phyloP scores from a whole-genome alignment of 2,113 vertebrate genomes.

The Eira barbara region DNA sequence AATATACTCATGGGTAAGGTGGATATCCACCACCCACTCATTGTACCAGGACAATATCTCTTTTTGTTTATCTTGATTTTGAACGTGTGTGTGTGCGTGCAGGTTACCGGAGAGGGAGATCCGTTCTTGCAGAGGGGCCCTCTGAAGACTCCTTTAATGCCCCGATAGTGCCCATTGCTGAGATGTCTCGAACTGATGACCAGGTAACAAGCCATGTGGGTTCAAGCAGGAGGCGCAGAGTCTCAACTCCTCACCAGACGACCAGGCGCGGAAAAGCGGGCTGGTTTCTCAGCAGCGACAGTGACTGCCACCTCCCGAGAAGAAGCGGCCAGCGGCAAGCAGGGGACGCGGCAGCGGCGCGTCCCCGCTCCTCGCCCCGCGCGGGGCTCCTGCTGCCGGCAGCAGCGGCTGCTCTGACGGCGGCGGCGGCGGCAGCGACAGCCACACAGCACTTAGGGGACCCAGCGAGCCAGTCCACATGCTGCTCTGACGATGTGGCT shows the following conservation, averaged over 20 bases:
- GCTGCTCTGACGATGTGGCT: conserved; percentile 70
- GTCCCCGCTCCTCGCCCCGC: conserved; percentile 62
- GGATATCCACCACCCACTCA: not conserved
- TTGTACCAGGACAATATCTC: not conserved
- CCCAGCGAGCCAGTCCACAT: conserved; percentile 77
- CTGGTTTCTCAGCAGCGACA: conserved; percentile 52
- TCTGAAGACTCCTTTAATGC: conserved; percentile 98
- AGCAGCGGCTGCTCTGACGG: conserved; percentile 60
- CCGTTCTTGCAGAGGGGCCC: conserved; percentile 93
- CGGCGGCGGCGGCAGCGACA: conserved; percentile 17
- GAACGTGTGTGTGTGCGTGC: not conserved
- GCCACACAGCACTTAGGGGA: conserved; percentile 53
- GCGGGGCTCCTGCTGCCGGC: conserved; percentile 65
- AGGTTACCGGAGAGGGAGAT: conserved; percentile 92
- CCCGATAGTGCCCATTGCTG: conserved; percentile 97
- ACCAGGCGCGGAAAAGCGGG: conserved; percentile 4
- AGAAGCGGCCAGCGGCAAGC: conserved; percentile 60
- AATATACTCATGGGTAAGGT: not conserved
- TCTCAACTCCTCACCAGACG: conserved; percentile 74
- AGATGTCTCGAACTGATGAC: conserved; percentile 99
- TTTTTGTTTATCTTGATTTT: not conserved
- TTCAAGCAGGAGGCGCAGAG: conserved; percentile 61
- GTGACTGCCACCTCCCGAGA: conserved; percentile 54
- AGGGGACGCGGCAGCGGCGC: conserved; percentile 51
- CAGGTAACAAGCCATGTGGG: conserved; percentile 97